Base-by-base conservation (phyloP, 2,113 vertebrate species). In the Sebastes fasciatus region DNA sequence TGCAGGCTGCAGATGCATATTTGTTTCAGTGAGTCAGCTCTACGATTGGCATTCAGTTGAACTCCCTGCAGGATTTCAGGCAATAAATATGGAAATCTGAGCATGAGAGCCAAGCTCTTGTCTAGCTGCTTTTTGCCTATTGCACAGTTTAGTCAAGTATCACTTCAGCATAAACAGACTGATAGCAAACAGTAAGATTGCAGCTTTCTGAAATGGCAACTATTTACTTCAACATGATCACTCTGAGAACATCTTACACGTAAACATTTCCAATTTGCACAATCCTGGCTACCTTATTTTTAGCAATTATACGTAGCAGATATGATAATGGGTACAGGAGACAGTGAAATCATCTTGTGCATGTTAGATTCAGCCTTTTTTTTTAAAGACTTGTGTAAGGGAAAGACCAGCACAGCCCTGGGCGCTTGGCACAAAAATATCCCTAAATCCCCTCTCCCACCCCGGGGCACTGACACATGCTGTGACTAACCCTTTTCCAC, bases 1-100 rank as follows among this genome's bases (percentile, higher is more conserved):
- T 13, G 60, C 76, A 48, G 73, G 63, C 81, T 83, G 58, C 77
- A 83, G 85, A 91, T 88, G 86, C 85, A 82, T 87, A 80, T 86
- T 89, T 85, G 84, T 87, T 86, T 86, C 77, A 74, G 76, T 91
- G 89, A 94, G 91, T 88, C 91, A 92, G 85, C 88, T 84, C 49
- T 52, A 84, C 83, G 73, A 95, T 95, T 94, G 94, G 91, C 92
- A 94, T 96, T 95, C 93, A 89, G 83, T 82, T 90, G 90, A 93
- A 94, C 93, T 94, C 95, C 90, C 93, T 75, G 75, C 89, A 91
- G 94, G 93, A 93, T 94, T 92, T 90, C 87, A 93, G 92, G 94
- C 91, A 96, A 95, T 95, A 95, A 94, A 95, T 95, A 95, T 95
- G 94, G 93, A 94, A 96, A 95, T 95, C 80, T 90, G 90, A 89